Evolutionary conservation across 2,113 vertebrate species (phyloP), one percentile per base, ranked within the genome.

Genomic region (Polypterus bichir): DNA sequence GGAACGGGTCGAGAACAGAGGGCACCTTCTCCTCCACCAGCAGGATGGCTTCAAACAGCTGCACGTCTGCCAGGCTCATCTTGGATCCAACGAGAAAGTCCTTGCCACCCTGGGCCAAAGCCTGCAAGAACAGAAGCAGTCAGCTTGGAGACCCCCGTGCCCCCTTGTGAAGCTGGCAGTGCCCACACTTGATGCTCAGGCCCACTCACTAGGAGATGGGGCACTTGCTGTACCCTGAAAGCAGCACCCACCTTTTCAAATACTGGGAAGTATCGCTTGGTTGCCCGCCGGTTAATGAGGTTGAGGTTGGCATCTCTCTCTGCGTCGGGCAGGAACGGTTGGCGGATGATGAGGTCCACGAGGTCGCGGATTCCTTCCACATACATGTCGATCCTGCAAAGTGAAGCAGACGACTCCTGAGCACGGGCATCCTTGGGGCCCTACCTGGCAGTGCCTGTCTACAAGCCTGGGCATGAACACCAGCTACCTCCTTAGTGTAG

Each of bases 381-480:
- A 57, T 91, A 94, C 82, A 90, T 91, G 73, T 94, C 86, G 74
- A 92, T 86, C 81, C 92, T 96, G 7, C 44, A 62, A 71, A 70
- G 10, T 53, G 48, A 59, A 66, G 46, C n/a, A 62, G 27, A 27
- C 27, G 27, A 27, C 27, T 27, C 27, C 27, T 27, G 27, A 27
- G 27, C 27, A 27, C 27, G 27, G 27, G 27, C 27, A 27, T 27
- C 27, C 27, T 27, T 27, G 27, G 27, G 27, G 27, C 27, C 27
- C 27, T 27, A 27, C 1, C 27, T 27, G 27, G 27, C 27, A 27
- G 1, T 27, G 27, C 27, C 27, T 27, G 27, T 27, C 27, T 27
- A 27, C 27, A 27, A 27, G 27, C 27, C 2, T 27, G 27, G 27
- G 27, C 27, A 27, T 27, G 27, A 27, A 2, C 27, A 27, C 27